Evolutionary conservation across 2,888 invertebrate genomes (phyloP).

Genomic region (Bibio marci): DNA sequence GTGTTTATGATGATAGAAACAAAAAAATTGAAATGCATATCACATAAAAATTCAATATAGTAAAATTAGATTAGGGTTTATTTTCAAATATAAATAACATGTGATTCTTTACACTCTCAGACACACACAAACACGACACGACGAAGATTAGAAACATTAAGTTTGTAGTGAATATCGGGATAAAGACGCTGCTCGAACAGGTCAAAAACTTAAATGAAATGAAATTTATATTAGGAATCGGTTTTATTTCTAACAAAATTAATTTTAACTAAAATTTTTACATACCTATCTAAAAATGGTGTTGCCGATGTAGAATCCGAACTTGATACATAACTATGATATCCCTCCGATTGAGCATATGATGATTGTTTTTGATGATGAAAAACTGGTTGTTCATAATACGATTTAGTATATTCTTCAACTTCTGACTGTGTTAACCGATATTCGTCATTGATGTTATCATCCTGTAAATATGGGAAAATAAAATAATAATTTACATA

Average conservation of each 20-base stretch:
- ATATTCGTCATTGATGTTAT: conserved; percentile 21
- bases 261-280: conserved; percentile 6
- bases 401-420: conserved; percentile 49
- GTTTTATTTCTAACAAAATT: not conserved
- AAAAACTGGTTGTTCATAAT: conserved; percentile 37
- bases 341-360: conserved; percentile 64
- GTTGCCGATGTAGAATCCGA: conserved; percentile 60
- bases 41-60: no score
- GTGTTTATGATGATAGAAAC: no score
- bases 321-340: conserved; percentile 64
- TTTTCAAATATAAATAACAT: no score
- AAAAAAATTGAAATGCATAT: no score
- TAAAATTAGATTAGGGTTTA: no score
- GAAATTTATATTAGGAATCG: not conserved
- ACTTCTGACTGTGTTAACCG: conserved; percentile 47
- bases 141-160: no score
- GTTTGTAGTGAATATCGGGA: no score
- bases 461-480: conserved; percentile 24
- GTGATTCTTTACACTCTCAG: no score
- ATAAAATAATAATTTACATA: no score
- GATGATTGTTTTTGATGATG: conserved; percentile 55
- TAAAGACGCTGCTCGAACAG: no score
- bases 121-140: no score
- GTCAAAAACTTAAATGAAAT: not conserved
- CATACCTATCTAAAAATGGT: conserved; percentile 53